These are phyloP conservation scores for Gila robusta DNA, from an alignment of 2,797 vertebrate species.

Conservation along the genomic window DNA sequence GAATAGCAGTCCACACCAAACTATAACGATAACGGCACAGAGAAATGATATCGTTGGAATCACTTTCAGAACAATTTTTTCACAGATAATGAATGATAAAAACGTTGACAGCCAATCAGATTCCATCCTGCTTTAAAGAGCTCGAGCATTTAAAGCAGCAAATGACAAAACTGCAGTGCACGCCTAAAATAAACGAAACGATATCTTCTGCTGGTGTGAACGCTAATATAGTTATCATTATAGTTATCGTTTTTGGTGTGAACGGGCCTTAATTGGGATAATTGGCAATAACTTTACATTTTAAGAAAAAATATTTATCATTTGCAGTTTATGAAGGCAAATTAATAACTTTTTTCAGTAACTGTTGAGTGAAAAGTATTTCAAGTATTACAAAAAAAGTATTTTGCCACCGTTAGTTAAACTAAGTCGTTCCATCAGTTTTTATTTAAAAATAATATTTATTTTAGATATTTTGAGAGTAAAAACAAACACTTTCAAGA, in stretches of 20 bases:
- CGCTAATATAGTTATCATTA: not conserved
- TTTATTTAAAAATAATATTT: not conserved
- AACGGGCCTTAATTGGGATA: not conserved
- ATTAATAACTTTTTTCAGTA: not conserved
- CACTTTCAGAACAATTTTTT: not conserved
- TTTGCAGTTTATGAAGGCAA: not conserved
- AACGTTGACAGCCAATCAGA: not conserved
- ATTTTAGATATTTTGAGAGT: not conserved
- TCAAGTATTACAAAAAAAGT: too few species aligned
- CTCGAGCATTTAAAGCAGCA: not conserved
- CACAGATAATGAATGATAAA: not conserved
- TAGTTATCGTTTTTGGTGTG: not conserved
- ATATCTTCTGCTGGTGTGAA: not conserved
- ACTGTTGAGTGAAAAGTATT: not conserved
- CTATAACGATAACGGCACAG: not conserved
- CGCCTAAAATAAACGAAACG: not conserved
- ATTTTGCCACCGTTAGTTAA: not conserved
- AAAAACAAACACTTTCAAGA: not conserved
- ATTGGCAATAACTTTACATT: not conserved
- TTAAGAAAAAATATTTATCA: not conserved
- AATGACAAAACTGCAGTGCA: not conserved
- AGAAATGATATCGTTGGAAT: not conserved
- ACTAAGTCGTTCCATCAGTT: not conserved
- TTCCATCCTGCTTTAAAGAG: not conserved
- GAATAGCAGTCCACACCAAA: not conserved